phyloP scores from a whole-genome alignment of 2,113 vertebrate genomes.

The Atlantisia rogersi region DNA sequence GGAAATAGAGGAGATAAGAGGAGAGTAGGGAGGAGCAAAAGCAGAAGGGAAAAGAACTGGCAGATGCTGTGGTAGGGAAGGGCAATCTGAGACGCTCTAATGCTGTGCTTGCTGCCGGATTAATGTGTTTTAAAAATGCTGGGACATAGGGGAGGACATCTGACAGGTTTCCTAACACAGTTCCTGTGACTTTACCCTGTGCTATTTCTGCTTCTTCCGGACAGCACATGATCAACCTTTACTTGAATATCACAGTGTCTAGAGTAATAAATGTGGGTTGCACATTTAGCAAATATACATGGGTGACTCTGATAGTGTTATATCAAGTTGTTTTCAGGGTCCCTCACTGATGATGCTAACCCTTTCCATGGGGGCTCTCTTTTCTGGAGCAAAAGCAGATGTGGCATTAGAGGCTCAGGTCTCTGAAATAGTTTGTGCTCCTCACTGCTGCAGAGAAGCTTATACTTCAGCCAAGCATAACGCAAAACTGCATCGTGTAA shows the following conservation, averaged over 20 bases:
- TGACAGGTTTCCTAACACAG: conserved; percentile 34
- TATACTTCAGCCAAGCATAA: conserved; percentile 39
- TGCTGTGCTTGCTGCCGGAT: not conserved
- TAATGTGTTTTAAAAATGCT: conserved; percentile 63
- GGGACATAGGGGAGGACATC: not conserved
- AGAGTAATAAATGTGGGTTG: not conserved
- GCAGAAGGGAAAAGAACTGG: not conserved
- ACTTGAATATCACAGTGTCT: not conserved
- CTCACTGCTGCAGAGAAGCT: not conserved
- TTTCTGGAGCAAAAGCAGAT: not conserved
- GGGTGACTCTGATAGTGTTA: not conserved
- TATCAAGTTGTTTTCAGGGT: not conserved
- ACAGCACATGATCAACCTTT: not conserved
- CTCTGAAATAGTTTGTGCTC: not conserved
- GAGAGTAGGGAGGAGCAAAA: not conserved
- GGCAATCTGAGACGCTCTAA: not conserved
- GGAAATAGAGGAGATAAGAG: not conserved
- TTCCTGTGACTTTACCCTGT: conserved; percentile 35
- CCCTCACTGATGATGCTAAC: not conserved
- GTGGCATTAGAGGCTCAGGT: not conserved
- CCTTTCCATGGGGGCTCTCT: not conserved
- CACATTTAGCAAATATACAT: not conserved
- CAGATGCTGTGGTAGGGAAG: not conserved
- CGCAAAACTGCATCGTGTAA: conserved; percentile 51
- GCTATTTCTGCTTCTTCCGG: conserved; percentile 40